Evolutionary conservation across 1,140 invertebrate genomes (phyloP).

Genomic region (Holcopasites calliopsidis): DNA sequence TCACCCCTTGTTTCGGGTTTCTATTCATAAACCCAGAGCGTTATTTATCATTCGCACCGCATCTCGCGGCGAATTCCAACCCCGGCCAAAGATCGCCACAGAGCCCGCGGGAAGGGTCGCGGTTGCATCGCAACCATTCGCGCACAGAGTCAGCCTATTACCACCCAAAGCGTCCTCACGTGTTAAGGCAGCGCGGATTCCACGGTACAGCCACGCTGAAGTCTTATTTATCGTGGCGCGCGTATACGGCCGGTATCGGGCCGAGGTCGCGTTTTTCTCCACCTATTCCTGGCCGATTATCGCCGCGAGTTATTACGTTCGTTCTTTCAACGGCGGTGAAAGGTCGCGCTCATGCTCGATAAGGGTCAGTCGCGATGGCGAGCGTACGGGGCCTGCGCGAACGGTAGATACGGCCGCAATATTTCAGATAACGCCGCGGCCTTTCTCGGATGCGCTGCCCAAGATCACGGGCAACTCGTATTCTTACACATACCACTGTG

Average conservation of each 20-base stretch:
- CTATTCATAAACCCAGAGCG: no score
- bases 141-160: slow-evolving; percentile 60
- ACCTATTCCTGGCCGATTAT: slow-evolving; percentile 55
- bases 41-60: no score
- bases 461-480: slow-evolving; percentile 44
- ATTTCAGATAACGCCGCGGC: slow-evolving; percentile 60
- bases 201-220: slow-evolving; percentile 56
- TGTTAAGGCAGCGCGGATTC: slow-evolving; percentile 48
- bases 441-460: slow-evolving; percentile 45
- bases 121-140: slow-evolving; percentile 47
- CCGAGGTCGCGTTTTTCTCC: slow-evolving; percentile 12
- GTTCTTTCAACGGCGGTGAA: slow-evolving; percentile 65
- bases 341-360: slow-evolving; percentile 66
- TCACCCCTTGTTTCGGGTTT: no score
- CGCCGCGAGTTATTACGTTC: slow-evolving; percentile 67
- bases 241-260: slow-evolving; percentile 44
- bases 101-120: no score
- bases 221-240: slow-evolving; percentile 69
- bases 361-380: slow-evolving; percentile 63
- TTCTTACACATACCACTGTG: slow-evolving; percentile 15
- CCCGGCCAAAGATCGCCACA: slow-evolving; percentile 25
- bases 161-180: slow-evolving; percentile 61
- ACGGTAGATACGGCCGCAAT: slow-evolving; percentile 62
- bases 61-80: no score
- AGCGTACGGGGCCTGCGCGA: slow-evolving; percentile 44